Evolutionary conservation across 2,113 vertebrate genomes (phyloP), one percentile per base, ranked within the genome.

Genomic region (Tamias sibiricus): DNA sequence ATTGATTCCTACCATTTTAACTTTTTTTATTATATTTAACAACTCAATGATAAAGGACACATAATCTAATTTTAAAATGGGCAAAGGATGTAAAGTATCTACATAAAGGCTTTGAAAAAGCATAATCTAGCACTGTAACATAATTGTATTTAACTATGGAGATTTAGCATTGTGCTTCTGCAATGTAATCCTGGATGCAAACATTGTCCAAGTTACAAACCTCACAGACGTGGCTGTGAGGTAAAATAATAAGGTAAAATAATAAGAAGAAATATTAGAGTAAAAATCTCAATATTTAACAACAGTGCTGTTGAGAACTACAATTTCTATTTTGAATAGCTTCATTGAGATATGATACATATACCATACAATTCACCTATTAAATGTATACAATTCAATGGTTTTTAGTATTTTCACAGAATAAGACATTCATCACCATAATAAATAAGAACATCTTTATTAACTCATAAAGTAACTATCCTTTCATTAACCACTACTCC

Each of bases 121-220:
- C 86, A 40, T 40, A 90, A 62, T 77, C 95, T 54, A 96, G 4
- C 49, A 77, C 40, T 59, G 79, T 79, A 10, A 8, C 71, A 69
- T 90, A 68, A 76, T 83, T 97, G 30, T 54, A 32, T 91, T 95
- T 87, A 82, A 93, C 75, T 49, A 44, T 28, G 84, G 75, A 95
- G 92, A 95, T 86, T 96, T 93, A 94, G 74, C 40, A 76, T 86
- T 3, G 40, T 85, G 5, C 52, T 59, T 81, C 62, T 90, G 62
- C 32, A 95, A 42, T 59, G 26, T 94, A 94, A 75, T 91, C 7
- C 86, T 40, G 37, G 81, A 42, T 80, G 28, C 8, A 71, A 82
- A 85, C 69, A 28, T 37, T 19, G 44, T 59, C 97, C 88, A 93
- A 35, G 35, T 89, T 94, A 81, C 62, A 76, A 30, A 94, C 72